A percentile compares a stretch with the other conserved stretches of the same genome.
Conservation (phyloP, 2,113 vertebrate genomes). For the Thalassarche chlororhynchos region DNA sequence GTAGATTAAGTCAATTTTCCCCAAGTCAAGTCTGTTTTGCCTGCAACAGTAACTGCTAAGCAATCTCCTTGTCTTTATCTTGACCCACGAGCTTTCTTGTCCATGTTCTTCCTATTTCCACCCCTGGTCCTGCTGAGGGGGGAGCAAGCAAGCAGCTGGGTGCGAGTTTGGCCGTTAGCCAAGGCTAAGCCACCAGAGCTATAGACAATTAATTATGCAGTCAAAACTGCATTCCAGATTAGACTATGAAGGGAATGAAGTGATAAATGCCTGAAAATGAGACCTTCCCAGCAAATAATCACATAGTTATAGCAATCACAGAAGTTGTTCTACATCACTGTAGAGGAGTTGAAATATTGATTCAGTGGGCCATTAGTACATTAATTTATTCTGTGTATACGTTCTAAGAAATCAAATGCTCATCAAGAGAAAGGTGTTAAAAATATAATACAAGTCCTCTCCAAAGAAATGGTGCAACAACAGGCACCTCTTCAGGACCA, state of each 20-base stretch:
- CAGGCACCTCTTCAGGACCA: neutral
- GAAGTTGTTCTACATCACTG: neutral
- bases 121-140: neutral
- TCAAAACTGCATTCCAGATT: neutral
- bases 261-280: neutral
- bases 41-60: neutral
- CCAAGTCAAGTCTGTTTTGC: neutral
- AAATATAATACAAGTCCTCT: neutral
- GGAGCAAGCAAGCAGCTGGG: neutral
- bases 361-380: neutral
- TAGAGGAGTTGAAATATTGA: neutral
- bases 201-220: neutral
- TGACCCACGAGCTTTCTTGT: neutral
- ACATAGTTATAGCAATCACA: neutral
- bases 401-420: conserved; percentile 5
- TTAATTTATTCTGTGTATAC: neutral
- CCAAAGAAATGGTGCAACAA: neutral
- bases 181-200: neutral
- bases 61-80: neutral
- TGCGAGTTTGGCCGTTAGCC: neutral
- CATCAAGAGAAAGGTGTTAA: conserved; percentile 13
- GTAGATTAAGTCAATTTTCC: neutral
- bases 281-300: neutral
- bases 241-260: neutral
- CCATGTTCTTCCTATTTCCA: neutral